Conservation (phyloP, 2,797 vertebrate genomes). For the Sandelia bainsii region DNA sequence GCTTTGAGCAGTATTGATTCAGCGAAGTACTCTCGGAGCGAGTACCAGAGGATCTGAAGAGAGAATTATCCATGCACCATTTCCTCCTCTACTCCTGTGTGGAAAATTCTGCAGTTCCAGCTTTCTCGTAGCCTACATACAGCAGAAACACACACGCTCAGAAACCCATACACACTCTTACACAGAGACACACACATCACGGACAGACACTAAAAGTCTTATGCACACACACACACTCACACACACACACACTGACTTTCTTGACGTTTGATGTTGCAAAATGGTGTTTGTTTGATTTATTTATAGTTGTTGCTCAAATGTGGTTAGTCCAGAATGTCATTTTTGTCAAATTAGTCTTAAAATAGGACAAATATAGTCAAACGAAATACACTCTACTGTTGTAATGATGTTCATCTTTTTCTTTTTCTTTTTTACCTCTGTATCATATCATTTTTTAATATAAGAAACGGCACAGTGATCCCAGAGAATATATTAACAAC, state of each 20-base stretch:
- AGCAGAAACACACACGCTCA: conserved; percentile 46
- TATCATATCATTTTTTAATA: conserved; percentile 19
- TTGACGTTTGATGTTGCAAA: conserved; percentile 56
- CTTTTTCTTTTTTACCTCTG: neutral
- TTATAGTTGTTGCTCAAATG: conserved; percentile 53
- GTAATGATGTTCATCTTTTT: neutral
- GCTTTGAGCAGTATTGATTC: conserved; percentile 82
- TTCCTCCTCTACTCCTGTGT: conserved; percentile 74
- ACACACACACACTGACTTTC: conserved; percentile 14
- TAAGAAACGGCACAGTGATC: conserved; percentile 29
- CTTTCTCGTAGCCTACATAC: conserved; percentile 73
- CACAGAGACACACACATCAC: neutral
- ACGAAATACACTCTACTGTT: neutral
- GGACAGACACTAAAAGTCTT: conserved; percentile 2
- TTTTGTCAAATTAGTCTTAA: conserved; percentile 26
- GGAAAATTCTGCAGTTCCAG: conserved; percentile 74
- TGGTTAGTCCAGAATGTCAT: conserved; percentile 26
- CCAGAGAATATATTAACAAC: conserved; percentile 25
- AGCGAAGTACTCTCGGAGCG: conserved; percentile 71
- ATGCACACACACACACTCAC: conserved; percentile 2
- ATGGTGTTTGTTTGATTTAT: conserved; percentile 66
- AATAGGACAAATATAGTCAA: conserved; percentile 14
- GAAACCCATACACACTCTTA: conserved; percentile 6
- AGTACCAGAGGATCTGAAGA: conserved; percentile 77
- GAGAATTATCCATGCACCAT: conserved; percentile 84